Evolutionary conservation across 2,113 vertebrate genomes (phyloP).

Genomic region (Barnardius zonarius): DNA sequence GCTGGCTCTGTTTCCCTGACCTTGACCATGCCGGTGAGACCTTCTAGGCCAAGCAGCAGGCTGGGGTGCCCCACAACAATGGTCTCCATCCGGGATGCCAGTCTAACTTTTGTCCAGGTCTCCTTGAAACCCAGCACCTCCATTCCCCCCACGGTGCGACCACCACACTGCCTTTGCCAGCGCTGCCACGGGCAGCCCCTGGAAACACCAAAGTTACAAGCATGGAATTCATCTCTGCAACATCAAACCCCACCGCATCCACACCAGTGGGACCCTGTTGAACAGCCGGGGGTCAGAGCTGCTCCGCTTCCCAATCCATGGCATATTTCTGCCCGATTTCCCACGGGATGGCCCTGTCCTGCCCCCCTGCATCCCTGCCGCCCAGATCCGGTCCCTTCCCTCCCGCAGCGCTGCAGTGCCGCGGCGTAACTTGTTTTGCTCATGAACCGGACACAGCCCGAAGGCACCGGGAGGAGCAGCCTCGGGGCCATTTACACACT

Average conservation of each 20-base stretch:
- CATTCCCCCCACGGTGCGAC: fast-evolving
- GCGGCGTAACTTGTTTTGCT: not conserved
- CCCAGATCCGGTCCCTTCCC: not conserved
- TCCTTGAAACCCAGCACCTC: not conserved
- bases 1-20: not conserved
- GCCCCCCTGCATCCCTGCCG: not conserved
- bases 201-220: not conserved
- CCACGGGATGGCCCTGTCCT: not conserved
- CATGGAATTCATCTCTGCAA: not conserved
- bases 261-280: not conserved
- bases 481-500: not conserved
- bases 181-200: not conserved
- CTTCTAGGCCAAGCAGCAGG: not conserved
- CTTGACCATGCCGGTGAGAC: not conserved
- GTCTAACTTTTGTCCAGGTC: not conserved
- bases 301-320: fast-evolving
- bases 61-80: not conserved
- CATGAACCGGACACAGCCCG: not conserved
- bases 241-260: not conserved
- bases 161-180: not conserved
- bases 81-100: not conserved
- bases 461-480: not conserved
- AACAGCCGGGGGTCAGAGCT: not conserved
- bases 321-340: not conserved
- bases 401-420: constrained; percentile 19